Evolutionary conservation across 2,797 vertebrate species (phyloP), one percentile per base, ranked within the genome.

Genomic region (Xerus rutilus): DNA sequence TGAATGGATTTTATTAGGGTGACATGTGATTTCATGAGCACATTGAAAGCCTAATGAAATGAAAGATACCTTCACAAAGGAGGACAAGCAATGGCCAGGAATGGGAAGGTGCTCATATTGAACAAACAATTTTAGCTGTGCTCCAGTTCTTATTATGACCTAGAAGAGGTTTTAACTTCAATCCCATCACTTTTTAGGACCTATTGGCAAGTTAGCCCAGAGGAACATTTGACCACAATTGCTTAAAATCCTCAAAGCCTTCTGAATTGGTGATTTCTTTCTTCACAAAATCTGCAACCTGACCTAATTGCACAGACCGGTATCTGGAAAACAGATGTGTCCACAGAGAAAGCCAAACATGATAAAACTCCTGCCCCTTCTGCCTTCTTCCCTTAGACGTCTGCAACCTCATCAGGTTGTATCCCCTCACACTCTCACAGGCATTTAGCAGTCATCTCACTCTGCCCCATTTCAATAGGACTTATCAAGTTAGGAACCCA

Each of bases 291-390:
- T 90, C 77, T 90, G n/a, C 82, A 47, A 69, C 67, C 72, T 89
- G 86, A 89, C 45, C 45, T 83, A 93, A 86, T 47, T 30, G 92
- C 14, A 39, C 20, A 17, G 47, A 32, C 67, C 67, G 39, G 47
- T 83, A 69, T 84, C 57, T 96, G 83, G 84, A 83, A 88, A 74
- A 78, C 7, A 89, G 82, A 92, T 82, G 78, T 83, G 39, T 73
- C 49, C 86, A 85, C 79, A 94, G 78, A 94, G 70, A 86, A 82
- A 93, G 76, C 21, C 78, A 82, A 64, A 39, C 3, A 23, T 2
- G n/a, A 15, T 12, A n/a, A 76, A 39, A 25, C 14, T 5, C 47
- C 11, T 4, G 39, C 18, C 3, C 21, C 43, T 39, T 39, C 70
- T 62, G 65, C 62, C 28, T 85, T 65, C 77, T 90, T 65, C 14